These are phyloP conservation scores for Chironomus striatipennis DNA, from an alignment of 1,140 invertebrate genomes.

Conservation along the genomic window DNA sequence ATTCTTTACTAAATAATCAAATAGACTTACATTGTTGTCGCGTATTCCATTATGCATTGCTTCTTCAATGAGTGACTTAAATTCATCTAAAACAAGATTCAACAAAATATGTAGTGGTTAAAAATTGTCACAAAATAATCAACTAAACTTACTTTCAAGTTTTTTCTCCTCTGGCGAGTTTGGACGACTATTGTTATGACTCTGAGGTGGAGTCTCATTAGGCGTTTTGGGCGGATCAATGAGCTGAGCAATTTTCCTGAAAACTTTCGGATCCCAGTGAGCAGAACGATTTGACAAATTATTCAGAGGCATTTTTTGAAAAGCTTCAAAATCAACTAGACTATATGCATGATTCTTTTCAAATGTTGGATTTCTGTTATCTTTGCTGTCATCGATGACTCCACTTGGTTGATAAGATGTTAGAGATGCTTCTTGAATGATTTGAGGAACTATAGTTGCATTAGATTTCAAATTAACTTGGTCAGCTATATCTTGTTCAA, in stretches of 20 bases:
- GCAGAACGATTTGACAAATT: slow-evolving; percentile 4
- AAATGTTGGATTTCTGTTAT: not conserved
- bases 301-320: slow-evolving; percentile 4
- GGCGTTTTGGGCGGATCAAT: slow-evolving; percentile 39
- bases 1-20: no score
- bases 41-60: not conserved
- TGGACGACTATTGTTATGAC: slow-evolving; percentile 26
- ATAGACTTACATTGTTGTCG: not conserved
- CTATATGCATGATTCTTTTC: not conserved
- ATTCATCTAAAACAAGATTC: not conserved
- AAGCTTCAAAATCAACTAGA: not conserved
- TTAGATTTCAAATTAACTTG: not conserved
- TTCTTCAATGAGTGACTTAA: not conserved
- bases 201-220: slow-evolving; percentile 36
- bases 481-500: slow-evolving; percentile 27
- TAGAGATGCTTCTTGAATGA: not conserved
- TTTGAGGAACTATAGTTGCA: not conserved
- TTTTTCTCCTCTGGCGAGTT: not conserved
- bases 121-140: not conserved
- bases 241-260: slow-evolving; percentile 30
- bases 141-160: not conserved
- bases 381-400: not conserved
- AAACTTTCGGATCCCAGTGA: slow-evolving; percentile 14
- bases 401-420: not conserved
- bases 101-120: not conserved